A percentile compares a stretch with the other conserved stretches of the same genome.
Conservation (phyloP, 2,888 invertebrate genomes). For the Coelopa pilipes region DNA sequence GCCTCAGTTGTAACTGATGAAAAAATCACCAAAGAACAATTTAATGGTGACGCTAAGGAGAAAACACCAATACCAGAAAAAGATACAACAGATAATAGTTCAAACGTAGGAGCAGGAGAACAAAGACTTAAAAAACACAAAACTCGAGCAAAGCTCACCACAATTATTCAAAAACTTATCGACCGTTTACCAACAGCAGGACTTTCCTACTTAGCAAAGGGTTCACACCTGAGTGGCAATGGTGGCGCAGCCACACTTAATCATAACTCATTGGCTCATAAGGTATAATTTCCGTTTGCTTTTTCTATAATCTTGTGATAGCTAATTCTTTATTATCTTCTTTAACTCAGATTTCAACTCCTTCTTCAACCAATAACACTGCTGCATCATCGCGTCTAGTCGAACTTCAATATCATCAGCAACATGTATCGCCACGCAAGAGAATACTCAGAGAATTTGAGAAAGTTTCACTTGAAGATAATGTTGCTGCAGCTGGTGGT, state of each 20-base stretch:
- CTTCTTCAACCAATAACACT: slow-evolving; percentile 44
- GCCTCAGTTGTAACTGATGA: slow-evolving; percentile 41
- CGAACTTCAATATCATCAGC: slow-evolving; percentile 62
- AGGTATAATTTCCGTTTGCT: slow-evolving; percentile 43
- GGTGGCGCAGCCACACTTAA: slow-evolving; percentile 51
- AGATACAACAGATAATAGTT: background rate
- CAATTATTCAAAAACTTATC: slow-evolving; percentile 65
- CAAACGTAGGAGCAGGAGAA: slow-evolving; percentile 51
- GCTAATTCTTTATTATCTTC: background rate
- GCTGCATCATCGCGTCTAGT: slow-evolving; percentile 58
- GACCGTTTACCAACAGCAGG: slow-evolving; percentile 59
- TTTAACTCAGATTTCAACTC: slow-evolving; percentile 47
- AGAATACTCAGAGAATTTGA: slow-evolving; percentile 85
- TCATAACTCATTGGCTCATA: slow-evolving; percentile 52
- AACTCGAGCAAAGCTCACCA: slow-evolving; percentile 63
- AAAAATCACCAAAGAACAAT: slow-evolving; percentile 27
- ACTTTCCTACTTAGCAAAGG: slow-evolving; percentile 58
- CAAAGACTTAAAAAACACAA: slow-evolving; percentile 62
- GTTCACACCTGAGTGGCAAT: slow-evolving; percentile 47
- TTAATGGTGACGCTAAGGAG: slow-evolving; percentile 38
- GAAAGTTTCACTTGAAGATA: slow-evolving; percentile 74
- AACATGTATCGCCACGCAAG: slow-evolving; percentile 81
- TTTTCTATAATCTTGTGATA: background rate
- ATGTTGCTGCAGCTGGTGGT: slow-evolving; percentile 64
- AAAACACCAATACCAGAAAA: background rate